Percentiles rank a stretch among this genome's conserved stretches.
Conservation (phyloP, 2,888 invertebrate species). For the Camptogramma bilineatum region DNA sequence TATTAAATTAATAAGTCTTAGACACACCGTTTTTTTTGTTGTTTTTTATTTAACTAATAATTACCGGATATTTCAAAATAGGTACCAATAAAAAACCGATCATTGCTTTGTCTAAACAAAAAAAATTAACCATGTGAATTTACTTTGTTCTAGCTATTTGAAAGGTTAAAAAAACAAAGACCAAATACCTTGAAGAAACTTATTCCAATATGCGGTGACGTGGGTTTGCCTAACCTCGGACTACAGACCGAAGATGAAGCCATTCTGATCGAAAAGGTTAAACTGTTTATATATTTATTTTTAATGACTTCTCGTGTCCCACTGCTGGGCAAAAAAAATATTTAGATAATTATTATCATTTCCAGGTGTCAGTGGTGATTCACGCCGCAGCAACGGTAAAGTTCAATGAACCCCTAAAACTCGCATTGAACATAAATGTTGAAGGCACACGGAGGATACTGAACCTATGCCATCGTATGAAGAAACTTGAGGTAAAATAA, state of each 20-base stretch:
- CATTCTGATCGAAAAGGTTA: slow-evolving; percentile 31
- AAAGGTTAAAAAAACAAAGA: slow-evolving; percentile 62
- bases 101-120: too few species aligned
- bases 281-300: slow-evolving; percentile 15
- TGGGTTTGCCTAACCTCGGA: slow-evolving; percentile 26
- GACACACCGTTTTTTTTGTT: too few species aligned
- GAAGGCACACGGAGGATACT: slow-evolving; percentile 59
- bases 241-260: slow-evolving; percentile 21
- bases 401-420: slow-evolving; percentile 54
- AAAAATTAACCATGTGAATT: too few species aligned
- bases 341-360: slow-evolving; percentile 17
- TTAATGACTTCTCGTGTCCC: too few species aligned
- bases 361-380: slow-evolving; percentile 74
- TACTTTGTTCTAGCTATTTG: slow-evolving; percentile 85
- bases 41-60: too few species aligned
- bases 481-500: slow-evolving; percentile 54
- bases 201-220: slow-evolving; percentile 30
- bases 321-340: too few species aligned
- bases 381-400: slow-evolving; percentile 64
- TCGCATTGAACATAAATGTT: slow-evolving; percentile 54
- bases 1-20: too few species aligned
- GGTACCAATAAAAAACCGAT: too few species aligned
- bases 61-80: too few species aligned
- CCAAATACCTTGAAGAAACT: slow-evolving; percentile 27
- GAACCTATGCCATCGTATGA: slow-evolving; percentile 54